Conservation (phyloP, 2,113 vertebrate species). For the Colistium nudipinnis region DNA sequence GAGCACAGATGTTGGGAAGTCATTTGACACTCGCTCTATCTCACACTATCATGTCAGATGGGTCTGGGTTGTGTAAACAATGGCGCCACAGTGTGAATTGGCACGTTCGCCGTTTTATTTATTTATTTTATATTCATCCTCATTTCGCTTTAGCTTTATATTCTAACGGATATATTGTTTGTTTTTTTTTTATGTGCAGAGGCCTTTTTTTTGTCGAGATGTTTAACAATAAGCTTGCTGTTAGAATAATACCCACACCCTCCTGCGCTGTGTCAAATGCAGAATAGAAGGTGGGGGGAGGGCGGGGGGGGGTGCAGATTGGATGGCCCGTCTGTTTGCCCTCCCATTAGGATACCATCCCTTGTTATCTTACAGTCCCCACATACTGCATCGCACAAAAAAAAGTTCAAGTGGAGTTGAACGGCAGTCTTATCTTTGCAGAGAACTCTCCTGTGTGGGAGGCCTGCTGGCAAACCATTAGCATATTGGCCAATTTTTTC, state of each 20-base stretch:
- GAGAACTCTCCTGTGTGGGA: constrained; percentile 17
- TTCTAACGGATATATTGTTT: constrained; percentile 39
- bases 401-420: constrained; percentile 26
- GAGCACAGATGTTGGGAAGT: constrained; percentile 39
- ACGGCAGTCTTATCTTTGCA: constrained; percentile 23
- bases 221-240: constrained; percentile 49
- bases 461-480: background rate
- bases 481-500: background rate
- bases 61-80: constrained; percentile 45
- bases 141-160: constrained; percentile 32
- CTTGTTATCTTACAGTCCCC: constrained; percentile 22
- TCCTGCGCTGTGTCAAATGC: constrained; percentile 29
- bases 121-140: too few species aligned
- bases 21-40: constrained; percentile 31
- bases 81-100: constrained; percentile 40
- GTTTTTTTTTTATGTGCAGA: constrained; percentile 65
- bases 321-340: constrained; percentile 38
- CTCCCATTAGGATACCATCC: constrained; percentile 41
- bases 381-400: constrained; percentile 2
- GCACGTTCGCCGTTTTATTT: constrained; percentile 25
- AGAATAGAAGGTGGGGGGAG: constrained; percentile 9
- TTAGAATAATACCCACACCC: constrained; percentile 64
- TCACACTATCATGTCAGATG: constrained; percentile 41
- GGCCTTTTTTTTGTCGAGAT: constrained; percentile 50
- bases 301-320: constrained; percentile 30